Evolutionary conservation across 1,140 invertebrate genomes (phyloP).

Genomic region (Coelopa frigida): DNA sequence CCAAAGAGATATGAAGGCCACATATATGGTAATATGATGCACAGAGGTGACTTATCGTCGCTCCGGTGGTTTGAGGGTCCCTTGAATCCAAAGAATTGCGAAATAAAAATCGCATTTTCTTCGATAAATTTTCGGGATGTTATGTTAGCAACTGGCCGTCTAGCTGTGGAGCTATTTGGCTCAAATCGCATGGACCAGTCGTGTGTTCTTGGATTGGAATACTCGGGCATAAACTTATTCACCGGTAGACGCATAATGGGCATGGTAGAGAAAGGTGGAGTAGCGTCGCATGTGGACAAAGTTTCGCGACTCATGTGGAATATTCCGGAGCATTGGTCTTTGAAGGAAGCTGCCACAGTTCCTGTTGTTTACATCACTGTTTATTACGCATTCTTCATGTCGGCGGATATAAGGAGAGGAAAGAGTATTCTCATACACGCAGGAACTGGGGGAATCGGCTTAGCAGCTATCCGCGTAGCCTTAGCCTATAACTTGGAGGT

Average conservation of each 20-base stretch:
- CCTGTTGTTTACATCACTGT: conserved; percentile 81
- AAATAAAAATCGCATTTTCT: conserved; percentile 54
- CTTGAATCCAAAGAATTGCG: conserved; percentile 40
- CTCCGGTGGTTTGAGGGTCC: conserved; percentile 73
- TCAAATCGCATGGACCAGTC: conserved; percentile 53
- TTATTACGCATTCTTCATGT: conserved; percentile 69
- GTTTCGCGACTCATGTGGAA: conserved; percentile 57
- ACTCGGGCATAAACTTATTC: conserved; percentile 51
- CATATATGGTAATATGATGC: conserved; percentile 70
- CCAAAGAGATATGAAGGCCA: conserved; percentile 47
- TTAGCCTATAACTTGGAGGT: conserved; percentile 62
- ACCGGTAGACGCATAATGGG: conserved; percentile 65
- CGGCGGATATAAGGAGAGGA: conserved; percentile 57
- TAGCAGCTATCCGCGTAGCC: conserved; percentile 75
- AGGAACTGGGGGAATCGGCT: conserved; percentile 82
- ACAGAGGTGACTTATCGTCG: conserved; percentile 77
- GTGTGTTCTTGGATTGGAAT: conserved; percentile 67
- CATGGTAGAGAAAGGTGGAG: conserved; percentile 50
- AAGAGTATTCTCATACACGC: conserved; percentile 77
- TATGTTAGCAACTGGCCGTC: conserved; percentile 68
- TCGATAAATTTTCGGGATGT: conserved; percentile 72
- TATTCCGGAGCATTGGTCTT: conserved; percentile 72
- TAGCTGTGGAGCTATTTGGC: conserved; percentile 55
- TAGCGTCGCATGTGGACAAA: conserved; percentile 57
- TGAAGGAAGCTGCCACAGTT: conserved; percentile 82